Base-by-base conservation (phyloP, 2,113 vertebrate species). In the Hystrix cristata region DNA sequence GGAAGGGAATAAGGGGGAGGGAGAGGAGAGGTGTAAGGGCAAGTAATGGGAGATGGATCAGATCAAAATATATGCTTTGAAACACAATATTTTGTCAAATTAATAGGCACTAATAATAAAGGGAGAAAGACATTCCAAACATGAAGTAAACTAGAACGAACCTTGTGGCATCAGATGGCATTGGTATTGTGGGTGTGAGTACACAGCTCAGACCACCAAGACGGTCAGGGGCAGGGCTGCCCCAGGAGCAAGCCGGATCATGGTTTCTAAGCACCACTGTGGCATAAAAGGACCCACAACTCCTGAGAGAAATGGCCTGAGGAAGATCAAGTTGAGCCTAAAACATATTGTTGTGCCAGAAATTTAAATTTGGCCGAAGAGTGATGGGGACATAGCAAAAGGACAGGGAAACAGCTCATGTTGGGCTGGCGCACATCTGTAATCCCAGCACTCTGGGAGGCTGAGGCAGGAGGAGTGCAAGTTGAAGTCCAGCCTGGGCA, bases 321-420 rank as follows among this genome's bases (percentile, higher is more conserved):
- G 23, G 29, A 87, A 71, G 53, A 67, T 51, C 34, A 60, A 65
- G 43, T 7, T 79, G 29, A 84, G 23, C 27, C 62, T 85, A 16
- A 81, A 85, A 85, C 18, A 34, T 19, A 38, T 4, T 74, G 7
- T 14, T 11, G 12, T 76, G 46, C 84, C 87, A 59, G 59, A 91
- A 92, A 85, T 65, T 21, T 60, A 79, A 72, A 34, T 38, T 11
- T 89, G 78, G 57, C 85, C 83, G 69, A 72, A 29, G 31, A 62
- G 31, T 62, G 29, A 74, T 15, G n/a, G 78, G 1, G 13, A 53
- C 25, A 34, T 3, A 85, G 59, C 64, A 85, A 74, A 67, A 48
- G 31, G 43, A 76, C 34, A 60, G 10, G 88, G 38, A 74, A 84
- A 29, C 34, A 76, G n/a, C 78, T 83, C 55, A 25, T 29, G 25